Base-by-base conservation (phyloP, 2,113 vertebrate species). In the Scortum barcoo region DNA sequence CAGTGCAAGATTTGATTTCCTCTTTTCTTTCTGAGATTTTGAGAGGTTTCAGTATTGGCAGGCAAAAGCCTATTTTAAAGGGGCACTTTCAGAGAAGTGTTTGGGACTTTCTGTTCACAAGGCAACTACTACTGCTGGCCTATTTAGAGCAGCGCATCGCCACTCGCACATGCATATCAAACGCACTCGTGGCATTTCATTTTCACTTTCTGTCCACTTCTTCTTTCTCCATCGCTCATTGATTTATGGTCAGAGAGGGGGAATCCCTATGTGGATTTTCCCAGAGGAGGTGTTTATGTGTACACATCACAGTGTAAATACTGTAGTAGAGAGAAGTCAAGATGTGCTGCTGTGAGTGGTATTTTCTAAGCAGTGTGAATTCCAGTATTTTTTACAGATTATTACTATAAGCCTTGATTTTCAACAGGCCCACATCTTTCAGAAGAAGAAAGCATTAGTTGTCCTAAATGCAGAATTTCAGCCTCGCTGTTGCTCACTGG, bases 121-220 rank as follows among this genome's bases (percentile, higher is more conserved):
- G n/a, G 20, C 46, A 62, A 84, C 75, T 36, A 81, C 19, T 71
- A 74, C 53, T 24, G 14, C 7, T 70, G 46, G 30, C 30, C 11
- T 22, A 28, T 24, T 53, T n/a, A n/a, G 16, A 53, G 1, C 17
- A 22, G 9, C 11, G n/a, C 14, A 33, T 46, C 26, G 44, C 33
- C 33, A 36, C 33, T 36, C 33, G 6, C 6, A 36, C 33, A 36
- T 36, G 33, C 33, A 36, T 6, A 36, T 36, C 3, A 3, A 72
- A 28, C 19, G 7, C 0, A 20, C n/a, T 16, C 20, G n/a, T 26
- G 1, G 54, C 11, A 38, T 85, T 90, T 83, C 20, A 71, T 83
- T 90, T 92, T 90, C 81, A 74, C 71, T 92, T 84, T 90, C 62
- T 70, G 62, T 86, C 12, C 36, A 30, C 83, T 75, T 76, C 72